Evolutionary conservation across 2,797 vertebrate genomes (phyloP), one percentile per base, ranked within the genome.

Genomic region (Muscicapa comitata): DNA sequence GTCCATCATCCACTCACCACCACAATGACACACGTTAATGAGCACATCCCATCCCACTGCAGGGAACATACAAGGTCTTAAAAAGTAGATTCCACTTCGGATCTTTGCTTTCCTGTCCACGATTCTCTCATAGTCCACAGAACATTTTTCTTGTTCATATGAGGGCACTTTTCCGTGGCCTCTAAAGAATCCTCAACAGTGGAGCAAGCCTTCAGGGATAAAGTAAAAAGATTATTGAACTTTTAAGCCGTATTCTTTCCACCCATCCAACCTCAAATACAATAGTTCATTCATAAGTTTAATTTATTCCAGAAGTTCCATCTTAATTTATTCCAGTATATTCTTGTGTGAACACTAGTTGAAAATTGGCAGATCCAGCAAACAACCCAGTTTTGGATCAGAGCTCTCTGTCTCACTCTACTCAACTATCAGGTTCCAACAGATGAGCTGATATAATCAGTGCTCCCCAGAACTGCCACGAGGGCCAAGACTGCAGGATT

Each of bases 401-500:
- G 45, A 77, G 23, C 29, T 79, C 29, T 43, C 29, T 48, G 54
- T 73, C 42, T 57, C 26, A 3, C 33, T 42, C 54, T 21, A 2
- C 42, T 58, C 50, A 35, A 16, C 5, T 2, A 3, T 3, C 66
- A 58, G 45, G 61, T 43, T 29, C 35, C 66, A 67, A 13, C 2
- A 58, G 82, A 51, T 10, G 66, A 88, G 62, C 43, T 40, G 73
- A 83, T 26, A 26, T 0, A 40, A 75, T 38, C 54, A 51, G 25
- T 11, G 23, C 5, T 68, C 43, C 31, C 58, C 43, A 48, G 31
- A 82, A 47, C 55, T 47, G n/a, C 28, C 1, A 3, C 0, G 0
- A 57, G 42, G 86, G n/a, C 0, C 8, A 88, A n/a, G 18, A 54
- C 2, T 6, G 4, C 62, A 57, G 81, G 51, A 35, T 54, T 54